phyloP scores from a whole-genome alignment of 64 coral and sea anemone genomes.

The Pocillopora verrucosa region DNA sequence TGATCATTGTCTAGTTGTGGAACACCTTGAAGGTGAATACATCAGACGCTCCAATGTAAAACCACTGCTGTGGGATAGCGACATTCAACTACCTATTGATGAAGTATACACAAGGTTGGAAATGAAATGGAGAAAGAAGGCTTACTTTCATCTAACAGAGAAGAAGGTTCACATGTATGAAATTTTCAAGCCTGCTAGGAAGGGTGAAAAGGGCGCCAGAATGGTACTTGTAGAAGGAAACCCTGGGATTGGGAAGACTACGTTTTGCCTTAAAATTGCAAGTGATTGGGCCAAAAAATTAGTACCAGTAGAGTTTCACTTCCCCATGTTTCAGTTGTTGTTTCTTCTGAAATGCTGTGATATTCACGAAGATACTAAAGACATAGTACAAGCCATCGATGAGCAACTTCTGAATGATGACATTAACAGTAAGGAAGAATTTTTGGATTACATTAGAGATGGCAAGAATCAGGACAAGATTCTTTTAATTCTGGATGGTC shows the following conservation, averaged over 20 bases:
- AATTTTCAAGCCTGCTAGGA: background rate
- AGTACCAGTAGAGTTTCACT: background rate
- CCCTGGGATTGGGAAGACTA: background rate
- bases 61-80: background rate
- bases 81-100: background rate
- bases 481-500: slow-evolving; percentile 19
- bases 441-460: background rate
- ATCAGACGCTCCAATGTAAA: no score
- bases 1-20: background rate
- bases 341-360: slow-evolving; percentile 27
- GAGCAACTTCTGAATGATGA: slow-evolving; percentile 11
- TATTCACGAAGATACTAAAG: background rate
- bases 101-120: background rate
- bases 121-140: background rate
- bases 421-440: slow-evolving; percentile 6
- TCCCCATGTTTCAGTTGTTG: background rate
- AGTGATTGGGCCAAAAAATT: slow-evolving; percentile 7
- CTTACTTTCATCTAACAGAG: background rate
- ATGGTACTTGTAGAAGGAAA: background rate
- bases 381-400: slow-evolving; percentile 8
- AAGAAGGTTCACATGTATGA: background rate
- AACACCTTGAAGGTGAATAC: background rate
- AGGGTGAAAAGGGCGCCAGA: background rate
- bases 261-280: background rate
- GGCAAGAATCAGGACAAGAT: slow-evolving; percentile 4